Base-by-base conservation (phyloP, 1,140 invertebrate genomes). In the Conus betulinus region DNA sequence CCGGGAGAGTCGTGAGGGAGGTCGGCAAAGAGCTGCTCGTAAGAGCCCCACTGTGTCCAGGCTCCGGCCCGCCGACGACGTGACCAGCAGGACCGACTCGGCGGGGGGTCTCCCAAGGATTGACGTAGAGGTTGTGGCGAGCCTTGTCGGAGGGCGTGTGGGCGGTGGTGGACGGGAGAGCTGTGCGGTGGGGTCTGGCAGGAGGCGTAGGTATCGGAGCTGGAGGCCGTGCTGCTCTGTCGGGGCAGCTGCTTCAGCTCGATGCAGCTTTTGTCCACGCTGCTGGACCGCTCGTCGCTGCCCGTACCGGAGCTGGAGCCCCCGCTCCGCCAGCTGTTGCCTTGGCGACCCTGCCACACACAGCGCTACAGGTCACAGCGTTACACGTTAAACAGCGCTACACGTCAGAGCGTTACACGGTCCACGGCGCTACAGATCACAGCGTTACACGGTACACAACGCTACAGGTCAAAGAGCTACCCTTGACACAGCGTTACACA, bases 171-270 rank as follows among this genome's bases (percentile, higher is more conserved):
- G 89, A 89, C 39, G 63, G 94, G 94, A 71, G 93, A 93, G 84
- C 91, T 92, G 57, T 93, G 94, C 92, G 98, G 98, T 96, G 99
- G 98, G 90, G 98, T 99, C 96, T 98, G 97, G 96, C 98, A 99
- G 95, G 98, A 98, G 94, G 98, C 98, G 95, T 98, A 99, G 87
- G 98, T 99, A 95, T 99, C 98, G 55, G 91, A 92, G 89, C 97
- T 98, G 92, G 97, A 98, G 52, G 94, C 92, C 81, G 93, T 95
- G 91, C 94, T 95, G 91, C 91, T 92, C 91, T 95, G 94, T 13
- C 95, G 86, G 93, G 92, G 96, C 87, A 97, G 94, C 76, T 96
- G 96, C 90, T 97, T 96, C 96, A 98, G 96, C 95, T 98, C 97
- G 92, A 98, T 96, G 93, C 97, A 97, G 87, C 90, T 91, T 82